phyloP scores from a whole-genome alignment of 2,888 invertebrate genomes.

The Zhuqinia jingwanae region DNA sequence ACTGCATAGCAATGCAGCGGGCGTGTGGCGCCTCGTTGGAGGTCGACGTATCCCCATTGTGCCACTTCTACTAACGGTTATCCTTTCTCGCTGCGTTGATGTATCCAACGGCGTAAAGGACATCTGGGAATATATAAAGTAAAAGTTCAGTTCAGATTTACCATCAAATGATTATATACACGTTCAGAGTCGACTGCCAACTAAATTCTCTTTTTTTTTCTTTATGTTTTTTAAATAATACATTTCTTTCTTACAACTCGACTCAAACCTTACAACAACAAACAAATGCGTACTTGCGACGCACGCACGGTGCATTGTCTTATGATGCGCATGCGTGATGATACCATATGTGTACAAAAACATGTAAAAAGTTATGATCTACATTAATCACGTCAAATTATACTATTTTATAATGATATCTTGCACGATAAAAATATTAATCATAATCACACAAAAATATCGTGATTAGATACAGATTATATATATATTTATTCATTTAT shows the following conservation, averaged over 20 bases:
- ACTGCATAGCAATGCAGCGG: slow-evolving; percentile 72
- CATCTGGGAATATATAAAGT: slow-evolving; percentile 72
- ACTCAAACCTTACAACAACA: background rate
- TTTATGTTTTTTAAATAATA: too few species aligned
- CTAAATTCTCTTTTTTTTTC: too few species aligned
- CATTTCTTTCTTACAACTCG: too few species aligned
- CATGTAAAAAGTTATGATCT: background rate
- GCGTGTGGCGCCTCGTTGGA: slow-evolving; percentile 80
- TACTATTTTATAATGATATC: background rate
- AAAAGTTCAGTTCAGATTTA: background rate
- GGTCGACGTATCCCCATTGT: slow-evolving; percentile 82
- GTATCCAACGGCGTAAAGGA: slow-evolving; percentile 79
- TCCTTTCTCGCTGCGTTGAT: slow-evolving; percentile 78
- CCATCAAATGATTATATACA: background rate
- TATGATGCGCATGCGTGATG: too few species aligned
- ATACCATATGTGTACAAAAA: too few species aligned
- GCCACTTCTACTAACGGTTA: slow-evolving; percentile 82
- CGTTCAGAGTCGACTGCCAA: background rate
- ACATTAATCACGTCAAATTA: background rate
- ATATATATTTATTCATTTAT: too few species aligned
- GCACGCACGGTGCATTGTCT: too few species aligned
- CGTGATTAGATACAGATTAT: background rate
- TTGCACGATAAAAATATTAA: background rate
- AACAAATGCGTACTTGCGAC: too few species aligned
- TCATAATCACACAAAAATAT: background rate